Percentiles rank a stretch among this genome's conserved stretches.
Evolutionary conservation across 2,888 invertebrate genomes (phyloP).

Genomic region (Tetrapedia diversipes): DNA sequence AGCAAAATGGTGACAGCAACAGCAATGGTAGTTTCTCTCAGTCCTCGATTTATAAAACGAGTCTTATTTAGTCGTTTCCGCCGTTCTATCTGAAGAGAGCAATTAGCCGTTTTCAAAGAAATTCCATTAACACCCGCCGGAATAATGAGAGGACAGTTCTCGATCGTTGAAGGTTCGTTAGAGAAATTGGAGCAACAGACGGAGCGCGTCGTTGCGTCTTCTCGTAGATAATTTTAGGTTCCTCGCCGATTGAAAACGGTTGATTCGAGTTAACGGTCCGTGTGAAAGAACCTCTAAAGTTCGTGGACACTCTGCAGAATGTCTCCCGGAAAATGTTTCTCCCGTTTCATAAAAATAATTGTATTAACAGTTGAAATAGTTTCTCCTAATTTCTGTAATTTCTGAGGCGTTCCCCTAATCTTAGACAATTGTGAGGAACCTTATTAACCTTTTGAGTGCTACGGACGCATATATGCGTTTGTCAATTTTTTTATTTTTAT

Average conservation of each 20-base stretch:
- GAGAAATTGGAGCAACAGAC: slow-evolving; percentile 31
- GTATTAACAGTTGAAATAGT: no score
- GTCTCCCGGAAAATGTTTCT: no score
- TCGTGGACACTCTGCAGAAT: slow-evolving; percentile 35
- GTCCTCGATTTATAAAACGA: slow-evolving; percentile 14
- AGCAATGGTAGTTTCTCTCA: no score
- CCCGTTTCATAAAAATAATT: no score
- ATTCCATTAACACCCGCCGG: slow-evolving; percentile 63
- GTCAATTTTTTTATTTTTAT: no score
- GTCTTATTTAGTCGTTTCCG: no score
- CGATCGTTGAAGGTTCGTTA: slow-evolving; percentile 58
- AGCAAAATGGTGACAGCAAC: background rate
- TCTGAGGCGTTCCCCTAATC: no score
- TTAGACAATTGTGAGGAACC: no score
- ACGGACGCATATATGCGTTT: no score
- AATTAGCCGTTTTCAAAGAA: slow-evolving; percentile 69
- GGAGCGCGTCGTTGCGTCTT: slow-evolving; percentile 8
- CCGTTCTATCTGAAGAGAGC: slow-evolving; percentile 43
- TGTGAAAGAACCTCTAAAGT: slow-evolving; percentile 48
- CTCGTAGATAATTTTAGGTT: no score
- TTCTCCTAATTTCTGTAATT: no score
- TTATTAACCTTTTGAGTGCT: no score
- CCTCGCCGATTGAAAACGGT: background rate
- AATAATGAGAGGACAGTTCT: slow-evolving; percentile 56
- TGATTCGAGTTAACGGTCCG: slow-evolving; percentile 23